phyloP scores from a whole-genome alignment of 1,140 invertebrate species.

The Trichonephila clavata region DNA sequence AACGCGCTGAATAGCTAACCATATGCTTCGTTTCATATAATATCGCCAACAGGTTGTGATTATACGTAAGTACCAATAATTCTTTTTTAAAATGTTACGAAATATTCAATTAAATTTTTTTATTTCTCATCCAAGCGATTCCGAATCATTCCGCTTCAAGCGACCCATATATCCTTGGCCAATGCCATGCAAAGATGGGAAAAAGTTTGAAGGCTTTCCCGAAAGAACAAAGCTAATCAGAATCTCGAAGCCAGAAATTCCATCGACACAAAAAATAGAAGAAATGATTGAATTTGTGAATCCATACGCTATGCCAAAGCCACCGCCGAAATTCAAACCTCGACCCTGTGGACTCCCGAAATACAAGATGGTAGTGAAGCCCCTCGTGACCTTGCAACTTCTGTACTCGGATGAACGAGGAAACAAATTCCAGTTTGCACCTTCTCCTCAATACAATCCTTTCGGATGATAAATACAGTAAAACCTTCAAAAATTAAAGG shows the following conservation, averaged over 20 bases:
- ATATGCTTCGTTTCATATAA: too few species aligned
- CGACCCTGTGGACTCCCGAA: not conserved
- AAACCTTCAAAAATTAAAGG: not conserved
- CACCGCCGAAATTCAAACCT: not conserved
- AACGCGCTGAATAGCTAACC: too few species aligned
- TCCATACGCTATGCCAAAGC: not conserved
- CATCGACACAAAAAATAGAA: not conserved
- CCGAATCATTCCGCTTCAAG: not conserved
- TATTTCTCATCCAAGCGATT: not conserved
- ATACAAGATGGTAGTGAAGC: not conserved
- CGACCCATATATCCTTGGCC: slow-evolving; percentile 38
- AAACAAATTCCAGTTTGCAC: slow-evolving; percentile 16
- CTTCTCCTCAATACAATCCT: not conserved
- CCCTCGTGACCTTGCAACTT: not conserved
- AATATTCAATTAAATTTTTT: too few species aligned
- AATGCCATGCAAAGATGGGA: slow-evolving; percentile 51
- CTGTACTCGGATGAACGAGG: not conserved
- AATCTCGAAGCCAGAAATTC: not conserved
- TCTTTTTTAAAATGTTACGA: too few species aligned
- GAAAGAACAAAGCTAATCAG: not conserved
- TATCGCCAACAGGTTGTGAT: too few species aligned
- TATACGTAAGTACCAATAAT: too few species aligned
- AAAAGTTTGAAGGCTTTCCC: not conserved
- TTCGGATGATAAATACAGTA: not conserved
- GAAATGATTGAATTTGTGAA: not conserved